Evolutionary conservation across 2,888 invertebrate genomes (phyloP).

Genomic region (Caenorhabditis japonica): DNA sequence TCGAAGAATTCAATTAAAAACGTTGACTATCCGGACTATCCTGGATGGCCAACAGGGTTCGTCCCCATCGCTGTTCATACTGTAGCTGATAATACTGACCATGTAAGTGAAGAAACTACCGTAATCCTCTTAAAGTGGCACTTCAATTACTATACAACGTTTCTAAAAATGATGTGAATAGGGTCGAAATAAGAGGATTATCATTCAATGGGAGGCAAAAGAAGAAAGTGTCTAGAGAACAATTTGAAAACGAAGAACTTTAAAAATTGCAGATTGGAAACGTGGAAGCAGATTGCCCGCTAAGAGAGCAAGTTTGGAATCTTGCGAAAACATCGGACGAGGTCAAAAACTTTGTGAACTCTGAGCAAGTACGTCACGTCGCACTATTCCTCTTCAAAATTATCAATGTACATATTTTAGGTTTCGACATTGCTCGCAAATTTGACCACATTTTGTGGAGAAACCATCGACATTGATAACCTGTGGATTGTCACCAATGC

Average conservation of each 20-base stretch:
- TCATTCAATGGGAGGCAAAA: constrained; percentile 12
- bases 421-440: constrained; percentile 39
- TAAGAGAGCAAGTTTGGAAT: constrained; percentile 55
- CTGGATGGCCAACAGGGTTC: constrained; percentile 72
- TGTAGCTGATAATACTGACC: constrained; percentile 83
- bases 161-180: constrained; percentile 12
- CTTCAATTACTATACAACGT: neutral
- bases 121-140: constrained; percentile 26
- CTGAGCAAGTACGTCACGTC: constrained; percentile 19
- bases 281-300: constrained; percentile 54
- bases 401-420: constrained; percentile 29
- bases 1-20: constrained; percentile 55
- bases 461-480: constrained; percentile 55
- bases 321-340: constrained; percentile 55
- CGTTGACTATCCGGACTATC: constrained; percentile 40
- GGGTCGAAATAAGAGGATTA: constrained; percentile 1
- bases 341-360: constrained; percentile 43
- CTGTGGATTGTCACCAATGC: constrained; percentile 57
- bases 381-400: too few species aligned
- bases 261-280: constrained; percentile 54
- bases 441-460: constrained; percentile 34
- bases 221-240: neutral
- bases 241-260: neutral
- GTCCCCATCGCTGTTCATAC: constrained; percentile 87
- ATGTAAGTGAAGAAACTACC: constrained; percentile 68